Evolutionary conservation across 2,113 vertebrate genomes (phyloP).

Genomic region (Hirundichthys speculiger): DNA sequence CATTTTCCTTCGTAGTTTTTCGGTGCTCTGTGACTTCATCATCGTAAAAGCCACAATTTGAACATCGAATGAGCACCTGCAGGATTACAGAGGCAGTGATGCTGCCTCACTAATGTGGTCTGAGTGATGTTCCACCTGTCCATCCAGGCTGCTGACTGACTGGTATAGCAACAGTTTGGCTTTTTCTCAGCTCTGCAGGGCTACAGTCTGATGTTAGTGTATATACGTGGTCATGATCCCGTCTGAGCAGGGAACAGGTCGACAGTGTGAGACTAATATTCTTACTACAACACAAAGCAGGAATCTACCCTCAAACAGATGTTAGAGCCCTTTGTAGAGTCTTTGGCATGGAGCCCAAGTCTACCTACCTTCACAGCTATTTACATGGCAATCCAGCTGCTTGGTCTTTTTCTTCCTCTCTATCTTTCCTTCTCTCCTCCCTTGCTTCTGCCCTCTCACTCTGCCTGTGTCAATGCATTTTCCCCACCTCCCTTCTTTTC

Average conservation of each 20-base stretch:
- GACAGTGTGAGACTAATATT: conserved; percentile 80
- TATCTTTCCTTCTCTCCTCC: conserved; percentile 35
- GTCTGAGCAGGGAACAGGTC: conserved; percentile 74
- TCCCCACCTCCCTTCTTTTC: conserved; percentile 4
- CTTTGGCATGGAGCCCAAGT: conserved; percentile 86
- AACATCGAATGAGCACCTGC: neutral
- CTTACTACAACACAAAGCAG: conserved; percentile 83
- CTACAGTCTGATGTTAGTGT: conserved; percentile 66
- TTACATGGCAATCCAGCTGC: conserved; percentile 93
- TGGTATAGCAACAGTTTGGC: conserved; percentile 41
- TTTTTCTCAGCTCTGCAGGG: conserved; percentile 43
- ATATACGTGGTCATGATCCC: conserved; percentile 78
- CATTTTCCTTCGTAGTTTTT: neutral
- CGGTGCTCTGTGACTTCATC: neutral
- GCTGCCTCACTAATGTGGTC: conserved; percentile 14
- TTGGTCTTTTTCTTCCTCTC: conserved; percentile 70
- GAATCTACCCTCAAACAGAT: conserved; percentile 93
- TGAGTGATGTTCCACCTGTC: conserved; percentile 59
- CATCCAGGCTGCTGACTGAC: conserved; percentile 7
- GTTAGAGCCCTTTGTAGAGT: conserved; percentile 90
- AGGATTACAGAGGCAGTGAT: neutral
- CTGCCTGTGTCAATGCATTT: conserved; percentile 45
- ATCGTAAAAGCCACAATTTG: neutral
- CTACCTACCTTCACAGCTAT: conserved; percentile 97
- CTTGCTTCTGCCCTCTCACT: conserved; percentile 26